Percentiles rank a stretch among this genome's conserved stretches.
These are phyloP conservation scores for Drosophila austrosaltans DNA, from an alignment of 2,888 invertebrate species.

Conservation along the genomic window DNA sequence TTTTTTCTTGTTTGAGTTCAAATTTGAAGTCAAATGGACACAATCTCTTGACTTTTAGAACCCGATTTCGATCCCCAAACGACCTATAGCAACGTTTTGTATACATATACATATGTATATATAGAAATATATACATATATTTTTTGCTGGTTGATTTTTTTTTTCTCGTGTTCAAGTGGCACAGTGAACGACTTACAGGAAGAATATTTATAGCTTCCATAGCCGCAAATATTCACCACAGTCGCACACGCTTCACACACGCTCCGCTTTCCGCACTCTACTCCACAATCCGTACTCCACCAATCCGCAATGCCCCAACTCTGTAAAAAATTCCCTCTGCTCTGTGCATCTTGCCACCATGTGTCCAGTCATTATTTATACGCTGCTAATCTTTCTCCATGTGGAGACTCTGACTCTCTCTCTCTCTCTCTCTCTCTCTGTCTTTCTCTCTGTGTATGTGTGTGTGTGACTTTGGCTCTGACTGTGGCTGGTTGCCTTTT, in stretches of 20 bases:
- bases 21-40: neutral
- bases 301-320: neutral
- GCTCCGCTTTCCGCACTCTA: slow-evolving; percentile 2
- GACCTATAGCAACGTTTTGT: neutral
- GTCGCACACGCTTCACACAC: slow-evolving; percentile 36
- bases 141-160: neutral
- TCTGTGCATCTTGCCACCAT: slow-evolving; percentile 14
- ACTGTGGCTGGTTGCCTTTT: slow-evolving; percentile 66
- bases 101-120: slow-evolving; percentile 3
- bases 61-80: slow-evolving; percentile 1
- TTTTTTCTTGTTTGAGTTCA: no score
- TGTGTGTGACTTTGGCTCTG: slow-evolving; percentile 17
- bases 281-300: neutral
- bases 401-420: slow-evolving; percentile 29
- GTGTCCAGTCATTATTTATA: slow-evolving; percentile 62
- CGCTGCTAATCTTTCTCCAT: slow-evolving; percentile 69
- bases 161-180: slow-evolving; percentile 33
- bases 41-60: neutral
- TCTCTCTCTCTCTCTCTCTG: neutral
- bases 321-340: neutral
- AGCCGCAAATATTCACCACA: slow-evolving; percentile 69
- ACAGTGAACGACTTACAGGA: slow-evolving; percentile 60
- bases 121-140: slow-evolving; percentile 5
- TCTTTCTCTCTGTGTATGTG: neutral
- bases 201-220: slow-evolving; percentile 65